Evolutionary conservation across 2,797 vertebrate species (phyloP), one percentile per base, ranked within the genome.

Genomic region (Ctenopoma kingsleyae): DNA sequence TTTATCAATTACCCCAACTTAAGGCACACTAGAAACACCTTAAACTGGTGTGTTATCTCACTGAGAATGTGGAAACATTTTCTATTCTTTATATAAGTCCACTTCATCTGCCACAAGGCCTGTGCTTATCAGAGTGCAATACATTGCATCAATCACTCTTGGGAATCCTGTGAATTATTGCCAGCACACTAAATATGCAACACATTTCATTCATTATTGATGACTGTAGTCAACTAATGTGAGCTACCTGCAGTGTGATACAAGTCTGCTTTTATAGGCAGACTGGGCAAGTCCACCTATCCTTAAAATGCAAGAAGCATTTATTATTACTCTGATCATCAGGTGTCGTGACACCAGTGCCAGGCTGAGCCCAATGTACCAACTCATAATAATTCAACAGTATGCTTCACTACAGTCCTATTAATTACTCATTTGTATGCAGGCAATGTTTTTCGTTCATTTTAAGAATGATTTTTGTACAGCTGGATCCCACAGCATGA

Each of bases 141-240:
- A 40, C 63, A 83, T 78, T 82, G 66, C 74, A 87, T 86, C 76
- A 80, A 81, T 87, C 78, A 76, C 85, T 77, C 76, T 27, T 2
- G 65, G 80, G 80, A 86, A 48, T 76, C 56, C 80, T 38, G 70
- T 62, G 65, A 84, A 87, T 86, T 80, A 71, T 80, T 85, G 87
- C 75, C 79, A 80, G 30, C 30, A 3, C 48, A 61, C 71, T 82
- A 70, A 82, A 84, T 88, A 84, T 84, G 81, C 76, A 84, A 77
- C 74, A 61, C 54, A 43, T 62, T 64, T 58, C 74, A 78, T 88
- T 78, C 48, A 83, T 83, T 82, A 85, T 82, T 86, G 81, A 87
- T 81, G 52, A 57, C 50, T 67, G 63, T 54, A 71, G 80, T 46
- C 66, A 38, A 41, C 65, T 72, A 62, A 75, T 71, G 49, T 67